phyloP scores from a whole-genome alignment of 2,888 invertebrate species.

The Bombylius major region DNA sequence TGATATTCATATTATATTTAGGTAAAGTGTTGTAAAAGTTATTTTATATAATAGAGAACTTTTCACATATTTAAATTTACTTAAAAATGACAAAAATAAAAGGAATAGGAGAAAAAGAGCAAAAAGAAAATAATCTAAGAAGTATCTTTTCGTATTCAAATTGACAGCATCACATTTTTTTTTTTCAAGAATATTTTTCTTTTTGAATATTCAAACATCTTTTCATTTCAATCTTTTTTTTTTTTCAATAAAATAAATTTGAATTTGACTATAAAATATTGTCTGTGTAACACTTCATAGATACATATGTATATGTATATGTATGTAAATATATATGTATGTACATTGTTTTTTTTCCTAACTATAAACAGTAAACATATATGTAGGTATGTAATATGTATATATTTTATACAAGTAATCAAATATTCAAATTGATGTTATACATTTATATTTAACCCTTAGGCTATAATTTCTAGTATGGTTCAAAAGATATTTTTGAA shows the following conservation, averaged over 20 bases:
- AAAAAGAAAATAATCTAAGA: background rate
- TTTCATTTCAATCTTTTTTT: background rate
- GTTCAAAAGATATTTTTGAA: background rate
- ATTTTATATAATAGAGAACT: no score
- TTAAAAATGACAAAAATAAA: no score
- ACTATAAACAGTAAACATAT: no score
- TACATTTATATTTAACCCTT: background rate
- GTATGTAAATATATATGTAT: no score
- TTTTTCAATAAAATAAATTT: background rate
- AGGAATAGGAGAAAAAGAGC: no score
- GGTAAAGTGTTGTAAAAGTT: no score
- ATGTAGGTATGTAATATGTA: background rate
- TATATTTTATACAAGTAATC: background rate
- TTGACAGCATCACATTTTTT: background rate
- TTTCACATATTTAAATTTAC: no score
- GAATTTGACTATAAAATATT: background rate
- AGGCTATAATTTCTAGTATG: conserved; percentile 5
- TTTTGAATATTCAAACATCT: background rate
- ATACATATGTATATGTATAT: no score
- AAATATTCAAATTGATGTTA: background rate
- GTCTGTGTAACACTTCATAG: background rate
- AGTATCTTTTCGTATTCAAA: conserved; percentile 1
- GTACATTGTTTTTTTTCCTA: no score
- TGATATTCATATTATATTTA: no score
- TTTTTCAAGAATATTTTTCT: no score